Evolutionary conservation across 2,888 invertebrate genomes (phyloP).

Genomic region (Drosophila mulleri): DNA sequence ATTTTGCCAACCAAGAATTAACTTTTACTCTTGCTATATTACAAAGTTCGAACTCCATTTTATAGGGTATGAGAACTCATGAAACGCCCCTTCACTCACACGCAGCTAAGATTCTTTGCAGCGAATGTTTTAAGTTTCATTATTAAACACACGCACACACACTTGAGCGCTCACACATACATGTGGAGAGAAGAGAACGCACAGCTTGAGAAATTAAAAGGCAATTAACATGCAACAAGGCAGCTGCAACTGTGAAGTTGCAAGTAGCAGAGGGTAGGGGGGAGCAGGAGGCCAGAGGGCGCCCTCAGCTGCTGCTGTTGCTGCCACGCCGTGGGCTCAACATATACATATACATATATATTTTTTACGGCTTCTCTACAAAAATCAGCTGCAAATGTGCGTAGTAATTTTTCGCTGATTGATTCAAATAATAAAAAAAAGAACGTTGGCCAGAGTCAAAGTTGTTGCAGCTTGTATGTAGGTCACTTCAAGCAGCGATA

Average conservation of each 20-base stretch:
- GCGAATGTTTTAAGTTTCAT: constrained; percentile 39
- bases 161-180: neutral
- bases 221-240: constrained; percentile 76
- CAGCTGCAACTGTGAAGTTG: constrained; percentile 51
- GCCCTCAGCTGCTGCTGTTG: constrained; percentile 45
- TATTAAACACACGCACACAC: constrained; percentile 32
- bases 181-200: constrained; percentile 20
- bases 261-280: neutral
- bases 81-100: neutral
- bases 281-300: constrained; percentile 13
- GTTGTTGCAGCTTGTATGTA: constrained; percentile 55
- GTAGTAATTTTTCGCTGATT: constrained; percentile 72
- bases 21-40: too few species aligned
- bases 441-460: constrained; percentile 44
- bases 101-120: constrained; percentile 24
- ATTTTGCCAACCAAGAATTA: neutral
- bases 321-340: constrained; percentile 53
- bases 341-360: constrained; percentile 8
- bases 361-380: constrained; percentile 49
- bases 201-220: constrained; percentile 74
- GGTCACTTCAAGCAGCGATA: constrained; percentile 58
- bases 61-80: constrained; percentile 38
- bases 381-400: constrained; percentile 77
- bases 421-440: constrained; percentile 61
- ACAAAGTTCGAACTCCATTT: neutral